Base-by-base conservation (phyloP, 2,113 vertebrate genomes). In the Peromyscus californicus region DNA sequence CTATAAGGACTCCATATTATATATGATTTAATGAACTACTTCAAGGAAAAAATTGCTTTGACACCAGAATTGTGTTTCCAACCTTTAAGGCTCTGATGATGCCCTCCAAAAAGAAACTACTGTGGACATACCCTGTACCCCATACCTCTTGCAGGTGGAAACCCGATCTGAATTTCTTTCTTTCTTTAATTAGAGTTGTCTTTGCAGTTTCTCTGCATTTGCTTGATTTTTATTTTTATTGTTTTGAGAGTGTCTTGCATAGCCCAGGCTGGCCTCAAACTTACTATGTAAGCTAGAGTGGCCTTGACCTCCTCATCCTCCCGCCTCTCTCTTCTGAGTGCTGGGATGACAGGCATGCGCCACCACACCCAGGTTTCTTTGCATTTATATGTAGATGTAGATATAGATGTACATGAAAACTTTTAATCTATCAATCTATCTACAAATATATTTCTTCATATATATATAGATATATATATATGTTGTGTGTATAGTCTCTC, bases 1-100 rank as follows among this genome's bases (percentile, higher is more conserved):
- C 93, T 89, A 76, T 92, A 86, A 96, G 54, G 65, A 95, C 78
- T 94, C 78, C 45, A 69, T 42, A 59, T 91, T 96, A 0, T 0
- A 59, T 36, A 93, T 51, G 45, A 39, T 69, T 70, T 61, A 61
- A 72, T 51, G 39, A 93, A 87, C 42, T 22, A 88, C 57, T 67
- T 90, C 2, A 75, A 86, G 74, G 83, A 93, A 91, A 94, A 83
- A 31, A 29, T 31, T 74, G n/a, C 10, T 84, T 88, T 78, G 70
- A 76, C 51, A 89, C 21, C 21, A 31, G 8, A 83, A 59, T 13
- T 51, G 36, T 13, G 57, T 0, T 48, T 16, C 33, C 51, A n/a
- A 26, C 42, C 48, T 65, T 2, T 16, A 24, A 51, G 61, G 74
- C 4, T 72, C n/a, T 42, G 93, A 54, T 4, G 80, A 63, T 36